Evolutionary conservation across 2,113 vertebrate species (phyloP), one percentile per base, ranked within the genome.

Genomic region (Leucoraja erinaceus): DNA sequence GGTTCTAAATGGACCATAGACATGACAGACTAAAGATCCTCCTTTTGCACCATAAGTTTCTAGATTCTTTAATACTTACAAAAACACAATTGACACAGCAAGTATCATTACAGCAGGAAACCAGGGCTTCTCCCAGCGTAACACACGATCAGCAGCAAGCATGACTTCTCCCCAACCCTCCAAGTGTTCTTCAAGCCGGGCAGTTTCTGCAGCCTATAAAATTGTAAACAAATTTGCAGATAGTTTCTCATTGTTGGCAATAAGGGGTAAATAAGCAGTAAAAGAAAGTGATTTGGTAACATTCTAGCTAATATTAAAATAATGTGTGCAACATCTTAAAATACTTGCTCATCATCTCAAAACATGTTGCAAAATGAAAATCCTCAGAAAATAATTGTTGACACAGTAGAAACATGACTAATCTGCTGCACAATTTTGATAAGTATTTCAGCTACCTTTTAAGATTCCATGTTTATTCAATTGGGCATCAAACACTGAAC

Each of bases 91-190:
- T 10, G 98, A 98, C 93, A 98, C 97, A 22, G 93, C 96, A 0
- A 95, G 97, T 93, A 98, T 95, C 93, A 98, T 94, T 0, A 95
- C 98, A 91, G 96, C 98, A 4, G 98, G 98, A 95, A 98, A 99
- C 98, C 98, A 99, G 4, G 97, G 96, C 94, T 98, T 97, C 94
- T 99, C 98, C 99, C 99, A 99, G 22, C 98, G 97, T 91, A 99
- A 96, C 74, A 99, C 95, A 54, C 97, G 97, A 93, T 99, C 99
- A 0, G 97, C 96, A 20, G 97, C 94, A 94, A 99, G 95, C 95
- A 99, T 99, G 94, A 99, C 98, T 94, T 99, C 98, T 66, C 98
- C 98, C 99, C 99, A 99, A 94, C 97, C 98, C 95, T 98, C 98
- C 94, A 99, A 95, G 93, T 99, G 98, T 95, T 99, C 98, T 94